phyloP scores from a whole-genome alignment of 1,140 invertebrate species.

The Drosophila subobscura region DNA sequence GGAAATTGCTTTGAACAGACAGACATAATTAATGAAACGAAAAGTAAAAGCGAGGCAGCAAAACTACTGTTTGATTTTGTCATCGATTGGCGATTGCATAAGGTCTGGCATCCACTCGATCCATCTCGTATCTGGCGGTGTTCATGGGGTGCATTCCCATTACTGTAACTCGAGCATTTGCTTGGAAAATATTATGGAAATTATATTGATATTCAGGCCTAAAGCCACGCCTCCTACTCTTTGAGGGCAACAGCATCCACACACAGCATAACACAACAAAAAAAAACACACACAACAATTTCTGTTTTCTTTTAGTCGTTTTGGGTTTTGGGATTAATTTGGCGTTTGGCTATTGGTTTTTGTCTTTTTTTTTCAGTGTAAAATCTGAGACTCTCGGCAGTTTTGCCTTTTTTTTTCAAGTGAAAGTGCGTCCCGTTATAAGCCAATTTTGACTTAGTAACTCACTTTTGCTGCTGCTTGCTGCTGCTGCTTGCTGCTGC shows the following conservation, averaged over 20 bases:
- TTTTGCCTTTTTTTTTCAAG: slow-evolving; percentile 21
- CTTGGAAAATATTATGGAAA: no score
- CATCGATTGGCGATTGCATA: slow-evolving; percentile 34
- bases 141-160: no score
- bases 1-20: slow-evolving; percentile 34
- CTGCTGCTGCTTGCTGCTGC: slow-evolving; percentile 20
- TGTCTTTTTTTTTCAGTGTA: no score
- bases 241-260: no score
- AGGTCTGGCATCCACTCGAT: background rate
- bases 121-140: background rate
- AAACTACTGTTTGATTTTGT: slow-evolving; percentile 14
- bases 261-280: no score
- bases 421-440: slow-evolving; percentile 75
- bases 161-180: no score
- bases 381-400: slow-evolving; percentile 3
- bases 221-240: no score
- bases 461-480: slow-evolving; percentile 56
- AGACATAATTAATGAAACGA: slow-evolving; percentile 65
- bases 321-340: no score
- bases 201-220: no score
- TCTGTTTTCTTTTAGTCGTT: no score
- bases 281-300: no score
- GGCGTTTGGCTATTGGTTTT: no score
- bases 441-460: slow-evolving; percentile 73
- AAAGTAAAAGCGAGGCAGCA: slow-evolving; percentile 64